A percentile compares a stretch with the other conserved stretches of the same genome.
Conservation (phyloP, 1,140 invertebrate genomes). For the Reticulitermes speratus region DNA sequence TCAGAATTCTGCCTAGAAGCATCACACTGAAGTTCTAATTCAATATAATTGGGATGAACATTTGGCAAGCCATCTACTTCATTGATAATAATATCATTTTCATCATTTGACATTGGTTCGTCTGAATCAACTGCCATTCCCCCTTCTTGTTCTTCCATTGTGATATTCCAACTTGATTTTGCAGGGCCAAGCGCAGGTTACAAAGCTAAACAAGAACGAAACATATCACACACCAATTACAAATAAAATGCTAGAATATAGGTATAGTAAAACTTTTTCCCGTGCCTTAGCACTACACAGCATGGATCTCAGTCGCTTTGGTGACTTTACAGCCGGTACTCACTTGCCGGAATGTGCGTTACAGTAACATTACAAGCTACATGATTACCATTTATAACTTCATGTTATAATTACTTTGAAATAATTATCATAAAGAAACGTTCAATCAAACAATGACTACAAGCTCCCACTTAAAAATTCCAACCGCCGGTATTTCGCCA, state of each 20-base stretch:
- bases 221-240: not conserved
- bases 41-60: conserved; percentile 66
- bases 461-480: not conserved
- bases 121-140: conserved; percentile 39
- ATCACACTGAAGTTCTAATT: conserved; percentile 49
- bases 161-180: not conserved
- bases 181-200: not conserved
- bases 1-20: conserved; percentile 46
- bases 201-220: not conserved
- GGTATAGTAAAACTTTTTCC: too few relatives aligned
- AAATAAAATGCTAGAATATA: not conserved
- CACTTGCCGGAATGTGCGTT: too few relatives aligned
- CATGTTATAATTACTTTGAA: too few relatives aligned
- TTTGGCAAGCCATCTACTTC: conserved; percentile 79
- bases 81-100: conserved; percentile 49
- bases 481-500: not conserved
- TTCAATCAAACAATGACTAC: too few relatives aligned
- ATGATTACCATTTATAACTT: too few relatives aligned
- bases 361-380: too few relatives aligned
- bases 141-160: conserved; percentile 36
- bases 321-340: too few relatives aligned
- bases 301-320: too few relatives aligned
- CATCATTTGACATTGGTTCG: conserved; percentile 33
- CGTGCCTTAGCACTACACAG: too few relatives aligned
- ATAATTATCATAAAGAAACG: too few relatives aligned